Conservation (phyloP, 2,797 vertebrate genomes). For the Poeciliopsis gracilis region DNA sequence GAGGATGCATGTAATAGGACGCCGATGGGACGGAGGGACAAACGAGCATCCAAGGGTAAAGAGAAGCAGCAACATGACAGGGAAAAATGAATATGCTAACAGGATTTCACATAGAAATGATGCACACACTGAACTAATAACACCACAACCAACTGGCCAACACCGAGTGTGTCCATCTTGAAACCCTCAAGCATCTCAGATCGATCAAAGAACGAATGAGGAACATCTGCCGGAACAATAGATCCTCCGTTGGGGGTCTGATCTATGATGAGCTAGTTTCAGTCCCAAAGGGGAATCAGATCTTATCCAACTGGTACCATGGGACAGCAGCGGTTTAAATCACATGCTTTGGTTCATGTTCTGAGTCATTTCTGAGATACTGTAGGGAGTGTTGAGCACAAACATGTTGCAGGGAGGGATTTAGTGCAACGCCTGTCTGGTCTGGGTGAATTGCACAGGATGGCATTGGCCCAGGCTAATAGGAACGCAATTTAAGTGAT, state of each 20-base stretch:
- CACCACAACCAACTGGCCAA: neutral
- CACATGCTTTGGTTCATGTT: neutral
- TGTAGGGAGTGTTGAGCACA: neutral
- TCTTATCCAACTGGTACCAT: neutral
- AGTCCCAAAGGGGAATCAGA: neutral
- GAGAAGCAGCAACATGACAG: conserved; percentile 21
- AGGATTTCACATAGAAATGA: neutral
- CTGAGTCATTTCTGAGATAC: neutral
- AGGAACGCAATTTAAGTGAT: neutral
- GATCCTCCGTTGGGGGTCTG: neutral
- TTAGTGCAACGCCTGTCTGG: neutral
- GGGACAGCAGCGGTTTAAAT: neutral
- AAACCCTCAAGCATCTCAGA: neutral
- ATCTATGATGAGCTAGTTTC: neutral
- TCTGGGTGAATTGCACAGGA: neutral
- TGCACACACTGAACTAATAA: neutral
- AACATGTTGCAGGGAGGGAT: neutral
- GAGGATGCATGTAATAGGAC: conserved; percentile 54
- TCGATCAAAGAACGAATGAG: neutral
- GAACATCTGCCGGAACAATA: neutral
- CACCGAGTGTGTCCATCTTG: neutral
- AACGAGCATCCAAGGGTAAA: conserved; percentile 54
- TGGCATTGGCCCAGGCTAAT: neutral
- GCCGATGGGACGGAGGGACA: conserved; percentile 47
- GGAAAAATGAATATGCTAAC: conserved; percentile 12